Conservation (phyloP, 2,113 vertebrate genomes). For the Heterotilapia buettikoferi region DNA sequence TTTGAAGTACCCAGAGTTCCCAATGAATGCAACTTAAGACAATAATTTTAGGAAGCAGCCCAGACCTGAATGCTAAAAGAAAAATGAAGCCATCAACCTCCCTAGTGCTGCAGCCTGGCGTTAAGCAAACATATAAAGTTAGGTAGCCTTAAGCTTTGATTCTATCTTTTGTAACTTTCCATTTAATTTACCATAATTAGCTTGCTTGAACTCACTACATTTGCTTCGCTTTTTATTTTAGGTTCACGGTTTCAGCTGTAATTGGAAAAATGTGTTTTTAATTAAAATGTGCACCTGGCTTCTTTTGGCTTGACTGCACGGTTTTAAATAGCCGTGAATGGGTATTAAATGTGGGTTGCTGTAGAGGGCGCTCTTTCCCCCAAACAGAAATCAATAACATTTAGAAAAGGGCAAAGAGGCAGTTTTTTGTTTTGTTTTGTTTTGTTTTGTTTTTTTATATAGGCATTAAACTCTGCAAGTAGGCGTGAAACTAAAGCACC, state of each 20-base stretch:
- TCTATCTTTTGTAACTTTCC: neutral
- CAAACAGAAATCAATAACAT: neutral
- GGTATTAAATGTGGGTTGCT: neutral
- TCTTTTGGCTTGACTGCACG: neutral
- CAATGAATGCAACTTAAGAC: neutral
- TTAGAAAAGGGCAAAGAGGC: neutral
- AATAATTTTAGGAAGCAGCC: neutral
- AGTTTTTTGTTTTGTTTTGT: neutral
- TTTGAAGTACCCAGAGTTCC: neutral
- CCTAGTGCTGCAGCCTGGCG: neutral
- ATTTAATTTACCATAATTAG: neutral
- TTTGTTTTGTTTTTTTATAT: neutral
- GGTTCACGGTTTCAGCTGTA: neutral
- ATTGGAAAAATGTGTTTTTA: neutral
- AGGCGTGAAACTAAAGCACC: neutral
- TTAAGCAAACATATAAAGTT: neutral
- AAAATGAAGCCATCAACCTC: neutral
- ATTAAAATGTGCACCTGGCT: neutral
- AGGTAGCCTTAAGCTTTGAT: neutral
- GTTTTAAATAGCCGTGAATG: neutral
- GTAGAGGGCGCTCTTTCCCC: neutral
- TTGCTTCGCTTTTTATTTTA: neutral
- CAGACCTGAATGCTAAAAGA: neutral
- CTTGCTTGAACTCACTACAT: neutral
- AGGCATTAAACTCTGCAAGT: neutral